These are phyloP conservation scores for Alitta virens DNA, from an alignment of 2,888 invertebrate species.

Conservation along the genomic window DNA sequence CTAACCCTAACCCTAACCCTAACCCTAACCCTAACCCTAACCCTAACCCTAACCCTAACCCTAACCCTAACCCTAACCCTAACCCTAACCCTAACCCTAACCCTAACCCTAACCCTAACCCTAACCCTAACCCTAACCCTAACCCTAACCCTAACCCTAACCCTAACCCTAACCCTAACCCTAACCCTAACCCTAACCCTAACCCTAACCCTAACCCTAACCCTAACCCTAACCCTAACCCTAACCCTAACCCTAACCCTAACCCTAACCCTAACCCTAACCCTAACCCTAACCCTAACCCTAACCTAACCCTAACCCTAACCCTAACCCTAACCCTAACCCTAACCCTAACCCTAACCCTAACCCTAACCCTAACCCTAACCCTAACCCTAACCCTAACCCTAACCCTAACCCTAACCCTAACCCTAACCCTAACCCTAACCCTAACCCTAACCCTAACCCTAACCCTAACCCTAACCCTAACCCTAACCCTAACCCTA, in stretches of 20 bases:
- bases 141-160: constrained; percentile 21
- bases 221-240: constrained; percentile 23
- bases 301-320: too few relatives aligned
- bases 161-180: constrained; percentile 30
- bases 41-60: neutral
- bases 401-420: constrained; percentile 17
- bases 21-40: constrained; percentile 16
- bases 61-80: constrained; percentile 8
- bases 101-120: constrained; percentile 13
- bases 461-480: constrained; percentile 21
- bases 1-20: constrained; percentile 24
- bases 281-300: constrained; percentile 28
- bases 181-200: constrained; percentile 25
- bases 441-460: constrained; percentile 8
- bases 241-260: constrained; percentile 27
- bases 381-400: constrained; percentile 16
- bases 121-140: constrained; percentile 4
- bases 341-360: constrained; percentile 24
- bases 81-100: constrained; percentile 24
- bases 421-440: constrained; percentile 18
- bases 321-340: constrained; percentile 21
- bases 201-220: constrained; percentile 25
- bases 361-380: constrained; percentile 27
- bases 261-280: constrained; percentile 27
- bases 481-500: constrained; percentile 20